A percentile compares a stretch with the other conserved stretches of the same genome.
Evolutionary conservation across 2,888 invertebrate species (phyloP).

Genomic region (Philopedon plagiatum): DNA sequence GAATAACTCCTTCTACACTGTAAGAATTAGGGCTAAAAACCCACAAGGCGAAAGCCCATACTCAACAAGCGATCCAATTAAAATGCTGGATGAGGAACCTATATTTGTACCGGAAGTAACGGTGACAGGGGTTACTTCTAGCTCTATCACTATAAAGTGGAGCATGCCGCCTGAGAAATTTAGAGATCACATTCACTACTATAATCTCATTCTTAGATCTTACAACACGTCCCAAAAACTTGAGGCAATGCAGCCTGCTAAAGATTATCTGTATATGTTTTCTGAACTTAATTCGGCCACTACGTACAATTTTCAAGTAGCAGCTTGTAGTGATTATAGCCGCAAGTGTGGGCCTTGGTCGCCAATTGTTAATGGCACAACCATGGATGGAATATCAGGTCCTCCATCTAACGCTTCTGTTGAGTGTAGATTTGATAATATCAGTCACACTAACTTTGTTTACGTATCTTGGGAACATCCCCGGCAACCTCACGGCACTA

Average conservation of each 20-base stretch:
- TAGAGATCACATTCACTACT: conserved; percentile 82
- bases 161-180: conserved; percentile 77
- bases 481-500: conserved; percentile 81
- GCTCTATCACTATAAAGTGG: conserved; percentile 89
- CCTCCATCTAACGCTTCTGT: conserved; percentile 79
- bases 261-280: conserved; percentile 84
- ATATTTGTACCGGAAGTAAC: conserved; percentile 84
- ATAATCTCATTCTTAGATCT: conserved; percentile 77
- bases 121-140: conserved; percentile 78
- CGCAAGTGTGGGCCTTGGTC: conserved; percentile 86
- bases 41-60: conserved; percentile 74
- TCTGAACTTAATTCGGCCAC: conserved; percentile 83
- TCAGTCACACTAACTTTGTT: conserved; percentile 75
- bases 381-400: conserved; percentile 86
- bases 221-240: conserved; percentile 70
- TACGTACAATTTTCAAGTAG: conserved; percentile 84
- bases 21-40: conserved; percentile 80
- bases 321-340: conserved; percentile 86
- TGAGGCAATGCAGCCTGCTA: conserved; percentile 77
- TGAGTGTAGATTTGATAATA: conserved; percentile 77
- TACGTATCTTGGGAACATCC: conserved; percentile 83
- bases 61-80: conserved; percentile 71
- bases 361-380: conserved; percentile 82
- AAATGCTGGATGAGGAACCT: conserved; percentile 81
- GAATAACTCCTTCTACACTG: conserved; percentile 77